These are phyloP conservation scores for Brachyistius frenatus DNA, from an alignment of 2,113 vertebrate species.

Conservation along the genomic window DNA sequence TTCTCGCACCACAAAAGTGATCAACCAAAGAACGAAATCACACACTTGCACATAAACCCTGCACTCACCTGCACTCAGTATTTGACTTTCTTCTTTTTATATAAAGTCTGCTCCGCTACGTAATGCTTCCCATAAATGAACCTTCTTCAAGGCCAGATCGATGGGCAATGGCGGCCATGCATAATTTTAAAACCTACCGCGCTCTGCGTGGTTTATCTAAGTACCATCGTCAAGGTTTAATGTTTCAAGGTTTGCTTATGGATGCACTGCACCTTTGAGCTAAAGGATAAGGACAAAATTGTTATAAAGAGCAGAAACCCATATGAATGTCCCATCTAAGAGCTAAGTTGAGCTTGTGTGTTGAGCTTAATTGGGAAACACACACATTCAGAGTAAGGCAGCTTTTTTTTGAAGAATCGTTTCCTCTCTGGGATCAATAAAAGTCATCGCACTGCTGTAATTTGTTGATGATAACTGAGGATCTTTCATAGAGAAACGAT, in stretches of 20 bases:
- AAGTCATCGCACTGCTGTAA: too few relatives aligned
- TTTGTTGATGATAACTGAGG: too few relatives aligned
- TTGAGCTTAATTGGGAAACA: too few relatives aligned
- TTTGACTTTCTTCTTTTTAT: slow-evolving; percentile 54
- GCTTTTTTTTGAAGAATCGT: too few relatives aligned
- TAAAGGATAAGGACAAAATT: neutral
- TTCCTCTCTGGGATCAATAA: too few relatives aligned
- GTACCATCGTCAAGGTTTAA: slow-evolving; percentile 58
- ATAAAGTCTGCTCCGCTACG: slow-evolving; percentile 36
- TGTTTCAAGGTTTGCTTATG: slow-evolving; percentile 62
- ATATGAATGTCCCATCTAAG: too few relatives aligned
- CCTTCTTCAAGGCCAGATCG: slow-evolving; percentile 66
- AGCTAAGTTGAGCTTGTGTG: too few relatives aligned
- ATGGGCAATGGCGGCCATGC: slow-evolving; percentile 53
- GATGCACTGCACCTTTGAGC: slow-evolving; percentile 22
- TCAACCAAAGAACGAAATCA: neutral
- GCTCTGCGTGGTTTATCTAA: slow-evolving; percentile 38
- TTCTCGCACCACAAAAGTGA: slow-evolving; percentile 30
- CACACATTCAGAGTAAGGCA: too few relatives aligned
- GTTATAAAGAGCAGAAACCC: neutral
- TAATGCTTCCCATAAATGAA: slow-evolving; percentile 56
- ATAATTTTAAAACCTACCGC: slow-evolving; percentile 50
- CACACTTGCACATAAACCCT: slow-evolving; percentile 7
- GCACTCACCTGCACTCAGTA: slow-evolving; percentile 18
- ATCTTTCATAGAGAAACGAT: too few relatives aligned